phyloP scores from a whole-genome alignment of 2,888 invertebrate species.

The Brachynemurus nebulosus region DNA sequence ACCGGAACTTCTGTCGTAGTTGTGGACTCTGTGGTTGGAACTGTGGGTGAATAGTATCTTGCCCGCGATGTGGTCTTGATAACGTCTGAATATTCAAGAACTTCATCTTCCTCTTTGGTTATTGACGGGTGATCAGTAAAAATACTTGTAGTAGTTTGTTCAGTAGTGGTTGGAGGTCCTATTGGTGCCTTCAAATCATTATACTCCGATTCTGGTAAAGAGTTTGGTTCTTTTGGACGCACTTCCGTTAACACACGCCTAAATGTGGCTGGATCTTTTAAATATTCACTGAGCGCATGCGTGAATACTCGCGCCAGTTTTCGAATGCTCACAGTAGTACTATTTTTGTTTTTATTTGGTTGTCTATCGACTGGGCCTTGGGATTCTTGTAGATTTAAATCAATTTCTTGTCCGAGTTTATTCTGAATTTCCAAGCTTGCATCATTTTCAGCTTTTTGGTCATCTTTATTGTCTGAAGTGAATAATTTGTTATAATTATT shows the following conservation, averaged over 20 bases:
- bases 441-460: conserved; percentile 18
- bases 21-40: conserved; percentile 25
- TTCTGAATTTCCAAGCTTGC: conserved; percentile 3
- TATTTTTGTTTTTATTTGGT: conserved; percentile 27
- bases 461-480: conserved; percentile 25
- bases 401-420: conserved; percentile 28
- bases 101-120: conserved; percentile 56
- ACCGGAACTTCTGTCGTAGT: conserved; percentile 9
- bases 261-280: conserved; percentile 72
- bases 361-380: conserved; percentile 44
- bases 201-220: no score
- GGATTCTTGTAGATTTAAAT: conserved; percentile 47
- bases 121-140: conserved; percentile 41
- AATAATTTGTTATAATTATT: conserved; percentile 43
- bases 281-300: conserved; percentile 65
- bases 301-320: conserved; percentile 76
- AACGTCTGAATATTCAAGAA: conserved; percentile 63
- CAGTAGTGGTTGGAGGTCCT: conserved; percentile 26
- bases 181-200: conserved; percentile 26
- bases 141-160: conserved; percentile 27
- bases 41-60: conserved; percentile 29
- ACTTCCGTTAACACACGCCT: conserved; percentile 61
- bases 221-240: conserved; percentile 67
- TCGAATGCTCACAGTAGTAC: conserved; percentile 33
- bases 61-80: conserved; percentile 29